A percentile compares a stretch with the other conserved stretches of the same genome.
These are phyloP conservation scores for Enchytraeus crypticus DNA, from an alignment of 2,888 invertebrate genomes.

Conservation along the genomic window DNA sequence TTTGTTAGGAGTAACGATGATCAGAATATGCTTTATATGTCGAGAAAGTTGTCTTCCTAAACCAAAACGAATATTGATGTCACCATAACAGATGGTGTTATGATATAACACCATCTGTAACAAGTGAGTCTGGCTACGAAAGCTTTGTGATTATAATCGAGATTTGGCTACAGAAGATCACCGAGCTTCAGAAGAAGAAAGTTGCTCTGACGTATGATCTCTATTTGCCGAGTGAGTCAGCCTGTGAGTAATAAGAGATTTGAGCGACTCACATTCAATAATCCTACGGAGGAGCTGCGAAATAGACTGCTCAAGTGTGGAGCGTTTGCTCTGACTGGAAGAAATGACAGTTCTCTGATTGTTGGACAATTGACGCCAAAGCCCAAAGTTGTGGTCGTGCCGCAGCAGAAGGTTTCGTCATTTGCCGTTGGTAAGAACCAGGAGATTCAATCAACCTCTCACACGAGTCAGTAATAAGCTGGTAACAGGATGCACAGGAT, in stretches of 20 bases:
- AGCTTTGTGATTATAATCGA: constrained; percentile 83
- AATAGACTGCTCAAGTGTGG: constrained; percentile 79
- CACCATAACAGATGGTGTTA: too few relatives aligned
- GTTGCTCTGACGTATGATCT: constrained; percentile 70
- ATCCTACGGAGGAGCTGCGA: constrained; percentile 79
- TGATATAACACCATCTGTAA: constrained; percentile 80
- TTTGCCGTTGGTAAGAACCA: too few relatives aligned
- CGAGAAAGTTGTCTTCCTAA: constrained; percentile 79
- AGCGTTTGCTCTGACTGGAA: too few relatives aligned
- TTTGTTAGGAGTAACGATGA: constrained; percentile 81
- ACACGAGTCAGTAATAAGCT: too few relatives aligned
- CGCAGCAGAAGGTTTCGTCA: background rate
- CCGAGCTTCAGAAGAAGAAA: constrained; percentile 81
- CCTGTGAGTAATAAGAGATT: constrained; percentile 63
- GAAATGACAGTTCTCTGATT: too few relatives aligned
- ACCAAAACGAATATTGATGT: constrained; percentile 72
- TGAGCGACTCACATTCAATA: constrained; percentile 74
- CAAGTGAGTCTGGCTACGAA: constrained; percentile 88
- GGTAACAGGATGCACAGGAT: too few relatives aligned
- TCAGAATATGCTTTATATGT: constrained; percentile 78
- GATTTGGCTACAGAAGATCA: constrained; percentile 68
- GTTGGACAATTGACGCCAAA: too few relatives aligned
- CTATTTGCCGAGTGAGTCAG: constrained; percentile 62
- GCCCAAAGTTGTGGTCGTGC: background rate
- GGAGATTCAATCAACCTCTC: too few relatives aligned